Base-by-base conservation (phyloP, 2,888 invertebrate genomes). In the Masnerella sp. region DNA sequence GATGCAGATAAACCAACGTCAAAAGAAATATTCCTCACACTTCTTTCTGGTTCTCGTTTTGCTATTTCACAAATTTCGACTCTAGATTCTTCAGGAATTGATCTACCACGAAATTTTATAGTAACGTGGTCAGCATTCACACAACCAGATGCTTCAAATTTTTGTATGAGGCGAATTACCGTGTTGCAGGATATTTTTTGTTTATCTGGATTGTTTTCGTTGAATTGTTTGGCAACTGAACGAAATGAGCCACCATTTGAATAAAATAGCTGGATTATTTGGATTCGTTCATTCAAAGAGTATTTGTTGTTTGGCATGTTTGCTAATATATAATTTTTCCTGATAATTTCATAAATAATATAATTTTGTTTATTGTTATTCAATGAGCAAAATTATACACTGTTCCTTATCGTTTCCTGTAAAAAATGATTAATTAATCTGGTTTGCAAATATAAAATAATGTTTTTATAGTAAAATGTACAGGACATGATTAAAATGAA, bases 61-160 rank as follows among this genome's bases (percentile, higher is more conserved):
- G 64, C 64, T 5, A 64, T 52, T 12, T 51, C 64, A 9, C 52
- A 64, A 8, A 64, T 52, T 12, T 64, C 52, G 0, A 64, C 52
- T 40, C 22, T 12, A 11, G 34, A 52, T 14, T 64, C 64, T 14
- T 52, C 52, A 1, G 64, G 64, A 8, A 64, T 45, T 3, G 62
- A 12, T 42, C 45, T 12, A 5, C 11, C 36, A 2, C 43, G 52
- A 3, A 38, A 45, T 20, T 38, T 52, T 9, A 64, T 54, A 11
- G 45, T 9, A 0, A 17, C 36, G 15, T 64, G 54, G 8, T 64
- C 22, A 7, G 34, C 36, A 5, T 64, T 42, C 1, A 64, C 2
- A 15, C 64, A 64, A 5, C 64, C 64, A 4, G 45, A 45, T 0
- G 42, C 12, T 14, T 52, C 54, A 8, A 64, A 64, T 30, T 54